Evolutionary conservation across 2,797 vertebrate genomes (phyloP), one percentile per base, ranked within the genome.

Genomic region (Gallirallus australis): DNA sequence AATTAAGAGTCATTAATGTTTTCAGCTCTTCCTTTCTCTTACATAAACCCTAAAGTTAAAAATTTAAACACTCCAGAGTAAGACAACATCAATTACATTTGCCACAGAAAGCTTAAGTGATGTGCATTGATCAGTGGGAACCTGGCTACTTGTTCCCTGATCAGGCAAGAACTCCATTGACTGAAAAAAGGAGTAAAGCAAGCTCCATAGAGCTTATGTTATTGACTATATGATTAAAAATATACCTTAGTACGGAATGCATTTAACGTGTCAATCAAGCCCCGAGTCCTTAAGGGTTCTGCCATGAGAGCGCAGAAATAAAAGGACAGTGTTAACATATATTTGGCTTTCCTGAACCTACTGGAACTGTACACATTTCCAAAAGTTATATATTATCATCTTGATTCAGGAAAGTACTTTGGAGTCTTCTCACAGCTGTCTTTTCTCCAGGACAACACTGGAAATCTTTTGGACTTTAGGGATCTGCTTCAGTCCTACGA

Each of bases 1-100:
- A 80, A 96, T 89, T 72, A 90, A 79, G 53, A 85, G 69, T 80
- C 71, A 94, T 93, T 91, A 82, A 71, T 77, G n/a, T 82, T 91
- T 86, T 89, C 78, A 86, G 63, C 37, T 80, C 84, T 90, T 90
- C 42, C 91, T 56, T 91, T 60, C 68, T 82, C 40, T 93, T 82
- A 94, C 21, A 68, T 54, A 91, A 94, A 84, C 18, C 59, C 61
- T 68, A 60, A 94, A 86, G 64, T 85, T 90, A 90, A 33, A 93
- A 89, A 89, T 84, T 73, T 82, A 82, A 94, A 86, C 33, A 68
- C 42, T 84, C 19, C 28, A 68, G 56, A 86, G 31, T 42, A 82
- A 84, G 82, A 86, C 48, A 88, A 47, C 25, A 82, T 61, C 75
- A 82, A 79, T 42, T 82, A 66, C 19, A 71, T 92, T 77, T 95